Evolutionary conservation across 2,888 invertebrate species (phyloP), one percentile per base, ranked within the genome.

Genomic region (Ectobius pallidus): DNA sequence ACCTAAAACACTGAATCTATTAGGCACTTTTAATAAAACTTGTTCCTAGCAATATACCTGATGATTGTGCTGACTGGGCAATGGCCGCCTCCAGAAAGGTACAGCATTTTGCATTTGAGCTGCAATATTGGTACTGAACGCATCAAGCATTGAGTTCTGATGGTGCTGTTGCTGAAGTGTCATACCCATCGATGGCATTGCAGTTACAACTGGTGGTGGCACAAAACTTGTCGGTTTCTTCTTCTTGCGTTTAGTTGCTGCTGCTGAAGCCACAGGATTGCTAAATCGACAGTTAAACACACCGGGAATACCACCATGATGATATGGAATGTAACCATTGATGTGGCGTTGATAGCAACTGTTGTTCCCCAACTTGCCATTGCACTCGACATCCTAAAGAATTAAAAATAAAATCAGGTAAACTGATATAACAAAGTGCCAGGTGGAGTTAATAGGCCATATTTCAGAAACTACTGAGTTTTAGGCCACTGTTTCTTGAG

Each of bases 191-290:
- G 76, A 67, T 16, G 75, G 73, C 44, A 73, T 69, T 9, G 63
- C 72, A 1, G 72, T 58, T 9, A 73, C 73, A 20, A 71, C 72
- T 4, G 90, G 90, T 0, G 94, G 94, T 0, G 94, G 94, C 3
- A 95, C 91, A 81, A 95, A 94, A 0, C 91, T 90, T 0, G 94
- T 94, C n/a, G 95, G 94, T 82, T 94, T 95, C 82, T 95, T 95
- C 84, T 95, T 95, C 81, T 95, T 95, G 27, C 94, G 86, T 75
- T 90, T 91, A 22, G 88, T 88, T 46, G 83, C 84, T n/a, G 79
- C 79, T 3, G 79, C 79, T 20, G 71, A 85, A 20, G 83, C 87
- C 16, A 88, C 87, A 0, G 94, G 93, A 81, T 93, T 94, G 2
- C 90, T 87, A 79, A 95, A 94, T 49, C 94, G 88, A 80, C 95